Evolutionary conservation across 2,113 vertebrate genomes (phyloP), one percentile per base, ranked within the genome.

Genomic region (Pelmatolapia mariae): DNA sequence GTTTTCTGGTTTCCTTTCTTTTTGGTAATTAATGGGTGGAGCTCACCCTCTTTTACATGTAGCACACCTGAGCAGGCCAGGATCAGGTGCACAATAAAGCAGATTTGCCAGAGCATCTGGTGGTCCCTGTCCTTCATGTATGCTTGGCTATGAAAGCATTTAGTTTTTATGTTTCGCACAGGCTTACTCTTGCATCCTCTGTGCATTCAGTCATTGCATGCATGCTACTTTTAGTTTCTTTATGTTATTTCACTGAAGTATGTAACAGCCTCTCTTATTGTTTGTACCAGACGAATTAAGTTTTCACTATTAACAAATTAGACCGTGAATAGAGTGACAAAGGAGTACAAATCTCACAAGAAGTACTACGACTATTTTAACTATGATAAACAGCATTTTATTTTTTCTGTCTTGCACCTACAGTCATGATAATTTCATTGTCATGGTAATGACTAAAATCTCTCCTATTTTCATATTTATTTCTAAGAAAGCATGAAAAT

Each of bases 201-300:
- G 8, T 52, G 47, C 47, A 52, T 52, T 52, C 47, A 52, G 8
- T 0, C 47, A 52, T 52, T 19, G 47, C 18, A 19, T 2, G 47
- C 1, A 52, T 1, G 2, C 47, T 50, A 19, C 1, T 52, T 52
- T 52, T 52, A 19, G 18, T 52, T 19, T 52, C 50, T 52, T 52
- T 19, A 9, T 52, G 18, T 52, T 52, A 2, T 52, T 52, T 0
- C 50, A 52, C 8, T 19, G 0, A 3, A 52, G 2, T 0, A 52
- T 52, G 18, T 52, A 52, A n/a, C 18, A 52, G 50, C 50, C 18
- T 52, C 0, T 52, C 8, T 50, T 50, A 50, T 52, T 52, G 47
- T 52, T 52, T 53, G 50, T 53, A 6, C 52, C 0, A 53, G 52
- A 53, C 11, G 0, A 11, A 53, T 53, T n/a, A 53, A 10, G 52